phyloP scores from a whole-genome alignment of 2,888 invertebrate genomes.

The Mesochorus sp. region DNA sequence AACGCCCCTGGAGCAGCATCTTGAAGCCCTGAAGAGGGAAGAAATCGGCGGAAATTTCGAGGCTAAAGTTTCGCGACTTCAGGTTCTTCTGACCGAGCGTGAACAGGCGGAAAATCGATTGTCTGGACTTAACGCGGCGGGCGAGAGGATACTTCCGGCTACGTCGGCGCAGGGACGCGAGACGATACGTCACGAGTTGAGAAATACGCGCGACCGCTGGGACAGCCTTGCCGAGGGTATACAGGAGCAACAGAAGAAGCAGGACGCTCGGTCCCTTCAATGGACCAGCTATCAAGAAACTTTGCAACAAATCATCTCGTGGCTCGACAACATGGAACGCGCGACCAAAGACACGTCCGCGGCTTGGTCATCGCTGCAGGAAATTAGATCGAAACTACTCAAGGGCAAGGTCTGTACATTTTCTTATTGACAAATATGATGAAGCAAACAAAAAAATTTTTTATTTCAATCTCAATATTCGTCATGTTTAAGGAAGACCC shows the following conservation, averaged over 20 bases:
- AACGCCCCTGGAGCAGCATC: slow-evolving; percentile 87
- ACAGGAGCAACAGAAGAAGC: slow-evolving; percentile 91
- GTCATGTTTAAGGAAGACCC: too few relatives aligned
- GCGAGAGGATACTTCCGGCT: slow-evolving; percentile 95
- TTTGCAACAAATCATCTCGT: slow-evolving; percentile 90
- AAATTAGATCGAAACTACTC: slow-evolving; percentile 91
- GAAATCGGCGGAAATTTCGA: slow-evolving; percentile 85
- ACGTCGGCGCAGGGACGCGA: slow-evolving; percentile 96
- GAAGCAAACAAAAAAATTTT: too few relatives aligned
- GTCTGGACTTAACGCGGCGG: slow-evolving; percentile 88
- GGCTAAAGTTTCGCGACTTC: slow-evolving; percentile 87
- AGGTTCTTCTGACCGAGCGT: slow-evolving; percentile 89
- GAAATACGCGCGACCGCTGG: slow-evolving; percentile 92
- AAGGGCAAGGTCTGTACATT: slow-evolving; percentile 89
- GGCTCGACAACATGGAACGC: slow-evolving; percentile 94
- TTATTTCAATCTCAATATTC: too few relatives aligned
- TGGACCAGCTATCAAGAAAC: slow-evolving; percentile 94
- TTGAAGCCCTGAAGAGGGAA: slow-evolving; percentile 87
- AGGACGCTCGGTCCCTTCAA: slow-evolving; percentile 92
- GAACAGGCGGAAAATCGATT: slow-evolving; percentile 93
- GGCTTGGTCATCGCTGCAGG: slow-evolving; percentile 91
- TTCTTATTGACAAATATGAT: too few relatives aligned
- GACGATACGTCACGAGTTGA: slow-evolving; percentile 91
- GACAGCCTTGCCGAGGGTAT: slow-evolving; percentile 93
- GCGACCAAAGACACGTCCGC: slow-evolving; percentile 88